Percentiles rank a stretch among this genome's conserved stretches.
These are phyloP conservation scores for Drosophila falleni DNA, from an alignment of 2,888 invertebrate species.

Conservation along the genomic window DNA sequence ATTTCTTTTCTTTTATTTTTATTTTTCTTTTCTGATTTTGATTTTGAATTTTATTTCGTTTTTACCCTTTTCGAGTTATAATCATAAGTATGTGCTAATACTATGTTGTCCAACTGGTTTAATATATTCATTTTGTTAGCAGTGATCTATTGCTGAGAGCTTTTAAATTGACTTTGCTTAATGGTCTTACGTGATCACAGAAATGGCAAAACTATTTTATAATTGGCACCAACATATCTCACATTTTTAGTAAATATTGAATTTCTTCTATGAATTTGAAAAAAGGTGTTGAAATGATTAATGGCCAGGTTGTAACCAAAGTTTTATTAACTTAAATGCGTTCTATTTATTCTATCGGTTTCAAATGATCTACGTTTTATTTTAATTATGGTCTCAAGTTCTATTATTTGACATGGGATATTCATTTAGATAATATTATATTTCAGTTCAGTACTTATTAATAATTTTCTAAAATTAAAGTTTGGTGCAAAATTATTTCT, in stretches of 20 bases:
- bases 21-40: conserved; percentile 15
- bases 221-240: conserved; percentile 14
- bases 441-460: neutral
- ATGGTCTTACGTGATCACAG: conserved; percentile 25
- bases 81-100: conserved; percentile 24
- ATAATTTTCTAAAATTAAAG: neutral
- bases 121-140: conserved; percentile 54
- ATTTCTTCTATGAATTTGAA: neutral
- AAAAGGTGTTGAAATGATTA: conserved; percentile 32
- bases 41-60: conserved; percentile 23
- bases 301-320: neutral
- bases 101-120: conserved; percentile 36
- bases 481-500: neutral
- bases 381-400: neutral
- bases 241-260: conserved; percentile 1
- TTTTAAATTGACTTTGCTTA: conserved; percentile 42
- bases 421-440: neutral
- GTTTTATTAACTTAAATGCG: neutral
- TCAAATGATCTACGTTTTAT: neutral
- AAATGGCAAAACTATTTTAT: conserved; percentile 41
- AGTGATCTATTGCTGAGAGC: conserved; percentile 58
- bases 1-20: conserved; percentile 13
- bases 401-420: too few species aligned
- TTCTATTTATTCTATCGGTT: too few species aligned
- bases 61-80: conserved; percentile 30